phyloP scores from a whole-genome alignment of 1,140 invertebrate species.

The Holcopasites calliopsidis region DNA sequence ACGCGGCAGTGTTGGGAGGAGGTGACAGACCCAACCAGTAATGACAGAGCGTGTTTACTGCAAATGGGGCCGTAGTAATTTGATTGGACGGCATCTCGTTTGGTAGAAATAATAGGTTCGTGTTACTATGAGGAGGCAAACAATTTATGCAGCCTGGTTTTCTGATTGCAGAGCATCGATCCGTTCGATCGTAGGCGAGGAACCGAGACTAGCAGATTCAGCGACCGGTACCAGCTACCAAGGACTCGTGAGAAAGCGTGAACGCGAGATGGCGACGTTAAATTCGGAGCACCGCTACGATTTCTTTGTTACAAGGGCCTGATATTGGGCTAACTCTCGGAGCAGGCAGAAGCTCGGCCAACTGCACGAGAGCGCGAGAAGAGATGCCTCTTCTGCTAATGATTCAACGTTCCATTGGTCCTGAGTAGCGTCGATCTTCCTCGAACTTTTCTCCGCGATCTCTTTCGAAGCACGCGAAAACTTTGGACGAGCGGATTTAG shows the following conservation, averaged over 20 bases:
- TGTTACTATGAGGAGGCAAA: no score
- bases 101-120: no score
- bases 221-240: no score
- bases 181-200: not conserved
- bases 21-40: no score
- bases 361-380: not conserved
- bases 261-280: constrained; percentile 39
- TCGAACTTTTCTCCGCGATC: not conserved
- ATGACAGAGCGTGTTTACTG: no score
- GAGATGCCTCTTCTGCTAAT: constrained; percentile 3
- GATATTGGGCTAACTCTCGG: constrained; percentile 22
- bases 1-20: no score
- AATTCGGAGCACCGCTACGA: not conserved
- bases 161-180: constrained; percentile 34
- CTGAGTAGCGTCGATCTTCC: constrained; percentile 7
- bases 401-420: not conserved
- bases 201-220: not conserved
- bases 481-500: no score
- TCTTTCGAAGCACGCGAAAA: not conserved
- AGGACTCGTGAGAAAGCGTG: no score
- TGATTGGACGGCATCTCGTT: no score
- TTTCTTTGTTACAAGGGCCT: constrained; percentile 5
- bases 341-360: not conserved
- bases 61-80: no score
- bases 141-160: not conserved